Conservation (phyloP, 1,140 invertebrate species). For the Nasonia longicornis region DNA sequence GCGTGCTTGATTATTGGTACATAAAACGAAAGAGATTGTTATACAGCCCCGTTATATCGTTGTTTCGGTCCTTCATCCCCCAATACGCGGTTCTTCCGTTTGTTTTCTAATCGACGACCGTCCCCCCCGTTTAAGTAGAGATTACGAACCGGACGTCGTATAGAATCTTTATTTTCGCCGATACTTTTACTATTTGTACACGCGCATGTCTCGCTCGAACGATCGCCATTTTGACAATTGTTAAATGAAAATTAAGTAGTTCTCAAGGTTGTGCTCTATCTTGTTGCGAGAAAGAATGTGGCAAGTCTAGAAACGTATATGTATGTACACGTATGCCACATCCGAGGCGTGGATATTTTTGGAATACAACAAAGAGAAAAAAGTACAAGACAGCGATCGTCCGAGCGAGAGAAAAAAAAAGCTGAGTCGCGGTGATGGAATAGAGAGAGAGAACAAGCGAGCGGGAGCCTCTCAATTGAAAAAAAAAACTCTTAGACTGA, state of each 20-base stretch:
- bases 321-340: neutral
- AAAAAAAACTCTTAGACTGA: slow-evolving; percentile 32
- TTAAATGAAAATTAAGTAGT: neutral
- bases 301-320: neutral
- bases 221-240: neutral
- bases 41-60: neutral
- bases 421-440: neutral
- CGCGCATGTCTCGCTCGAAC: slow-evolving; percentile 1
- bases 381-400: neutral
- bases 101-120: slow-evolving; percentile 2
- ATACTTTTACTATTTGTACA: neutral
- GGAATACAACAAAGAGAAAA: slow-evolving; percentile 7
- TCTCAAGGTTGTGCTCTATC: neutral
- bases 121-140: neutral
- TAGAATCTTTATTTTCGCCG: neutral
- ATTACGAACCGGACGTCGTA: neutral
- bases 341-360: neutral
- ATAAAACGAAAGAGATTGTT: neutral
- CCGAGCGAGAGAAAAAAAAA: slow-evolving; percentile 1
- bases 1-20: neutral
- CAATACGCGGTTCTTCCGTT: neutral
- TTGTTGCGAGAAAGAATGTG: neutral
- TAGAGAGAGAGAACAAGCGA: neutral
- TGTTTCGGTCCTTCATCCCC: neutral
- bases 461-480: neutral